A percentile compares a stretch with the other conserved stretches of the same genome.
Conservation (phyloP, 2,797 vertebrate genomes). For the Muraenolepis orangiensis region DNA sequence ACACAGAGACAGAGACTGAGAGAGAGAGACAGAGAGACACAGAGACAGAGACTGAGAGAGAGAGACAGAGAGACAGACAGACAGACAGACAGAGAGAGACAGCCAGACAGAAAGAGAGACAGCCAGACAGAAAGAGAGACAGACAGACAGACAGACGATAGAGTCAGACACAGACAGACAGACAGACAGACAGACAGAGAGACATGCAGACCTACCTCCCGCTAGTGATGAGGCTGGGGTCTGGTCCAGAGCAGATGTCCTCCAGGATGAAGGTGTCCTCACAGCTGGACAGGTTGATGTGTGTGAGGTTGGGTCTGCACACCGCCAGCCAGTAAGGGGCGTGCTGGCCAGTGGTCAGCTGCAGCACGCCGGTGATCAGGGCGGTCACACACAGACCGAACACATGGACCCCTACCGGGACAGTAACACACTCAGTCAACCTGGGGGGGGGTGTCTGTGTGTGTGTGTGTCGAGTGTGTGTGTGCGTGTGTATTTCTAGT, state of each 20-base stretch:
- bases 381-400: conserved; percentile 93
- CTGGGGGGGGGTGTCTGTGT: no score
- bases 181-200: not conserved
- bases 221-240: conserved; percentile 81
- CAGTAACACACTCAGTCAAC: not conserved
- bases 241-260: conserved; percentile 91
- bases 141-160: not conserved
- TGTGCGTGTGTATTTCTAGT: conserved; percentile 69
- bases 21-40: no score
- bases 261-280: conserved; percentile 92
- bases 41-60: no score
- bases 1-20: no score
- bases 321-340: conserved; percentile 92
- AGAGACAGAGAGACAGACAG: no score
- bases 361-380: conserved; percentile 90
- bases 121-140: not conserved
- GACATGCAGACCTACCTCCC: conserved; percentile 76
- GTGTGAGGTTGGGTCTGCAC: conserved; percentile 92
- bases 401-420: conserved; percentile 82
- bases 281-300: conserved; percentile 87
- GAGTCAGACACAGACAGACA: not conserved
- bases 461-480: not conserved
- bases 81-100: no score
- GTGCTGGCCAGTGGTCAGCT: conserved; percentile 90
- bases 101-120: no score